A percentile compares a stretch with the other conserved stretches of the same genome.
Evolutionary conservation across 2,113 vertebrate genomes (phyloP).

Genomic region (Coreoperca whiteheadi): DNA sequence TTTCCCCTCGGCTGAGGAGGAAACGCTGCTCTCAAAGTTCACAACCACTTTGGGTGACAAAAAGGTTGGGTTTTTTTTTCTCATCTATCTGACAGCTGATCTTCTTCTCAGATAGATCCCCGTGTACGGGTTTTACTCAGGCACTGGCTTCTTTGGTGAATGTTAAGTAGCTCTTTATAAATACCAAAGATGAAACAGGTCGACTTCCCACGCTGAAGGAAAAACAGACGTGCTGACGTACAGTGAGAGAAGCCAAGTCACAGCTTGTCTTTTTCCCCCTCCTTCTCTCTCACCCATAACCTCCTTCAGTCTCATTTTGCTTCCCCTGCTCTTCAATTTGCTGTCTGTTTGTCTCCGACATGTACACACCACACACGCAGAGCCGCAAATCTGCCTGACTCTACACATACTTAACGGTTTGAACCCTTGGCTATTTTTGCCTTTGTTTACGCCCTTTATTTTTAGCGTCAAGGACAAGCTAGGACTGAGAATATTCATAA

Average conservation of each 20-base stretch:
- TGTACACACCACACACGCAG: neutral
- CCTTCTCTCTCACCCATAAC: neutral
- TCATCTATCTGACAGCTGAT: constrained; percentile 38
- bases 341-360: neutral
- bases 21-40: constrained; percentile 17
- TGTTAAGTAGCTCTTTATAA: constrained; percentile 48
- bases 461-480: neutral
- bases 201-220: constrained; percentile 28
- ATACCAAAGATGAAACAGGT: constrained; percentile 61
- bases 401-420: neutral
- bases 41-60: neutral
- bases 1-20: constrained; percentile 14
- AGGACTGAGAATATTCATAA: neutral
- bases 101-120: neutral
- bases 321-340: neutral
- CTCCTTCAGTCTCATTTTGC: neutral
- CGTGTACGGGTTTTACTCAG: neutral
- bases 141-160: constrained; percentile 16
- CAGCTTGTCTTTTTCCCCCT: neutral
- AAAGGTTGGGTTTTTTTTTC: neutral
- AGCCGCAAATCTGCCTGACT: neutral
- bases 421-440: neutral
- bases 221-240: constrained; percentile 2
- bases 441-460: neutral
- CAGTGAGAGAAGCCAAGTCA: neutral